Evolutionary conservation across 2,888 invertebrate genomes (phyloP).

Genomic region (Uropetala carovei): DNA sequence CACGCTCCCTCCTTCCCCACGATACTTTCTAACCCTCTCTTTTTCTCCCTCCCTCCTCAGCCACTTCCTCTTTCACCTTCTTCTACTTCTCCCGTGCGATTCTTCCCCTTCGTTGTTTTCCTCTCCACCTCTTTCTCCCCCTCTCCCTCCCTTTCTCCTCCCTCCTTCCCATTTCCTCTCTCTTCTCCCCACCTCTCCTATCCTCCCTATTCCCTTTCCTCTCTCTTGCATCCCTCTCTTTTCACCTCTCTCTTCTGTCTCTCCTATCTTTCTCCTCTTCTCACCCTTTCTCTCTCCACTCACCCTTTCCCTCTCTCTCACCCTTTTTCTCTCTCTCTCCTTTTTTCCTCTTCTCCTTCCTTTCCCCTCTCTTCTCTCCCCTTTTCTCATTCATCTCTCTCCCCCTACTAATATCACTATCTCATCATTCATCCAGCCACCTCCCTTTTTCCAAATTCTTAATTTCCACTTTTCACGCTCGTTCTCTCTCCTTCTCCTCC

Average conservation of each 20-base stretch:
- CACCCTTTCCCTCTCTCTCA: not conserved
- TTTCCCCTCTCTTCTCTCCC: not conserved
- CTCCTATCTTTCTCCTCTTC: not conserved
- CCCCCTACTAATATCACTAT: not conserved
- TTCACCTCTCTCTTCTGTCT: not conserved
- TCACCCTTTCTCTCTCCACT: not conserved
- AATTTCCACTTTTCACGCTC: not conserved
- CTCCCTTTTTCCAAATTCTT: not conserved
- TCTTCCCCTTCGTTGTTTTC: not conserved
- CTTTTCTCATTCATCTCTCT: not conserved
- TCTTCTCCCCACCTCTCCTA: not conserved
- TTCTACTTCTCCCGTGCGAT: not conserved
- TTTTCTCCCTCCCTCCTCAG: not conserved
- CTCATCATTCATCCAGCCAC: not conserved
- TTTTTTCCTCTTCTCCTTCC: not conserved
- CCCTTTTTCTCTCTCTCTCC: not conserved
- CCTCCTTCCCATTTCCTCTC: constrained; percentile 9
- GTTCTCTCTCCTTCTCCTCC: not conserved
- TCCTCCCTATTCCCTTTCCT: not conserved
- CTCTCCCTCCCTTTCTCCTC: constrained; percentile 1
- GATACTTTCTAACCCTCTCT: not conserved
- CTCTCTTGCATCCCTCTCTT: too few species aligned
- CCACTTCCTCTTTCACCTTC: not conserved
- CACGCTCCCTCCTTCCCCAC: not conserved
- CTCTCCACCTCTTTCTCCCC: not conserved